Conservation (phyloP, 2,888 invertebrate genomes). For the Gymnocheta viridis region DNA sequence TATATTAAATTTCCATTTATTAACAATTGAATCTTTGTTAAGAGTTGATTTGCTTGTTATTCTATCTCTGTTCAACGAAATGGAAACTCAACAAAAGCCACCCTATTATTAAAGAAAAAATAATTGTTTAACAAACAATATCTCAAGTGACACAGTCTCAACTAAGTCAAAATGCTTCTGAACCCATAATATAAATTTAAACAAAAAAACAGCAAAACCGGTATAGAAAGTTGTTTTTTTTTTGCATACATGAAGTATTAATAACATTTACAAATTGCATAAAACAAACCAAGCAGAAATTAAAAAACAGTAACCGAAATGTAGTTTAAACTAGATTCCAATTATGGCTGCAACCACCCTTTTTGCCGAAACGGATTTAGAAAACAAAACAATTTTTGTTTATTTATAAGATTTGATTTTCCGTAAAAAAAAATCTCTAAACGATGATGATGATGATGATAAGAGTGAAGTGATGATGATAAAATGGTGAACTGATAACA, state of each 20-base stretch:
- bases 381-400: slow-evolving; percentile 41
- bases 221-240: slow-evolving; percentile 37
- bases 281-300: slow-evolving; percentile 66
- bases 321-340: slow-evolving; percentile 34
- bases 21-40: slow-evolving; percentile 56
- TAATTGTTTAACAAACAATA: slow-evolving; percentile 16
- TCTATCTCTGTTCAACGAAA: slow-evolving; percentile 50
- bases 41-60: neutral
- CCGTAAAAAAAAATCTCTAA: neutral
- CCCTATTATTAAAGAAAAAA: slow-evolving; percentile 28
- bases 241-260: slow-evolving; percentile 50
- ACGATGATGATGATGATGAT: neutral
- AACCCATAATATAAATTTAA: neutral
- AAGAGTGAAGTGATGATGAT: neutral
- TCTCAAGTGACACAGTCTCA: slow-evolving; percentile 52
- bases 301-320: slow-evolving; percentile 18
- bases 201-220: slow-evolving; percentile 33
- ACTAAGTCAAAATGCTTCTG: slow-evolving; percentile 30
- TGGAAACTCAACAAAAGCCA: slow-evolving; percentile 56
- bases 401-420: slow-evolving; percentile 49
- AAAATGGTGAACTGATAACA: slow-evolving; percentile 42
- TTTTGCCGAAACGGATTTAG: neutral
- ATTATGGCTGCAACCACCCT: slow-evolving; percentile 18
- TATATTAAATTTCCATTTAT: slow-evolving; percentile 55
- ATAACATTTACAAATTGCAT: slow-evolving; percentile 69